These are phyloP conservation scores for Eueides isabella DNA, from an alignment of 1,140 invertebrate genomes.

Conservation along the genomic window DNA sequence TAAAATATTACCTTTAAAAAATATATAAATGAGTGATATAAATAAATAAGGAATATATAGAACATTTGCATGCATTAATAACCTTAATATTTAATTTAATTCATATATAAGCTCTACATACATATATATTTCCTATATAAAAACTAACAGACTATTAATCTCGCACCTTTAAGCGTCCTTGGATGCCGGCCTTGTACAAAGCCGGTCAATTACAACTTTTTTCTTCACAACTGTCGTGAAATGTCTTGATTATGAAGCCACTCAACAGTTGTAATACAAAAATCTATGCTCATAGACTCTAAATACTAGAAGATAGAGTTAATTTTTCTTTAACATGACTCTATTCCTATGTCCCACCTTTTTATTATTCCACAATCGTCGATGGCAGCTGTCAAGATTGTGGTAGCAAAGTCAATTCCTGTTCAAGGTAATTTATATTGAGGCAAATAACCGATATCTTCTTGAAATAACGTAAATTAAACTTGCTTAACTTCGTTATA, in stretches of 20 bases:
- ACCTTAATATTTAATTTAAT: no score
- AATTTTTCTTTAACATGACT: not conserved
- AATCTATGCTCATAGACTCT: not conserved
- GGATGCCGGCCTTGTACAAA: conserved; percentile 17
- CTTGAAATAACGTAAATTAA: not conserved
- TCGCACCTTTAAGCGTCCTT: conserved; percentile 20
- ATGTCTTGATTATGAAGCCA: conserved; percentile 21
- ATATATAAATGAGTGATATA: not conserved
- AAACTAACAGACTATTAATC: not conserved
- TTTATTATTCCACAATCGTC: not conserved
- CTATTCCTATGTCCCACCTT: not conserved
- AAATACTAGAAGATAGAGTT: not conserved
- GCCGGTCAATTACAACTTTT: conserved; percentile 23
- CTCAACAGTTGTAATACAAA: not conserved
- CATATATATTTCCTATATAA: no score
- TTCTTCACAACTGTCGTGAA: conserved; percentile 15
- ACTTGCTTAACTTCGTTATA: no score
- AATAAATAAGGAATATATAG: no score
- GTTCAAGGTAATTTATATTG: not conserved
- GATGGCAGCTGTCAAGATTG: not conserved
- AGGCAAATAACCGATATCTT: not conserved
- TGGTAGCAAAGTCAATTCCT: not conserved
- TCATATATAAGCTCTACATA: no score
- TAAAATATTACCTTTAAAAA: no score
- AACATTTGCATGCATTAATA: no score